phyloP scores from a whole-genome alignment of 2,113 vertebrate species.

The Eleginops maclovinus region DNA sequence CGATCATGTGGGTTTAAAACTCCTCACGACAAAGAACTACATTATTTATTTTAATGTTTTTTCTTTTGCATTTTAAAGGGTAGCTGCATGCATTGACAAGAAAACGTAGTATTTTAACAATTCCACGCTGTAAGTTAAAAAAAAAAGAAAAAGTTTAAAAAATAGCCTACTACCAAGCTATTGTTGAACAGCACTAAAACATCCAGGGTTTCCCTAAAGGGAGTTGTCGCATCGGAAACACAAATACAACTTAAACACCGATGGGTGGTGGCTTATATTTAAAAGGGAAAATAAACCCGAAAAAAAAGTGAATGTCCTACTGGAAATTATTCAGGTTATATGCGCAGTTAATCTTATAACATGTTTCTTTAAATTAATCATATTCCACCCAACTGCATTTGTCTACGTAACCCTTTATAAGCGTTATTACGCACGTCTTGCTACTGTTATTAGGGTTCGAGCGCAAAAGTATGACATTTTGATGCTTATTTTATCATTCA shows the following conservation, averaged over 20 bases:
- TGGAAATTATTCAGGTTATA: background rate
- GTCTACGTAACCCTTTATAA: background rate
- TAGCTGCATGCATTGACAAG: background rate
- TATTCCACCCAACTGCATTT: background rate
- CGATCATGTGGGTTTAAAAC: background rate
- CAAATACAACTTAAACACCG: background rate
- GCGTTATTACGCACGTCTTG: conserved; percentile 15
- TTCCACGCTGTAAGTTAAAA: background rate
- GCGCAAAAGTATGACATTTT: background rate
- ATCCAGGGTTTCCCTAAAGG: background rate
- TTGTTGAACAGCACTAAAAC: background rate
- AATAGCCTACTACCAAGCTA: background rate
- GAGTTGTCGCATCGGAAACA: conserved; percentile 8
- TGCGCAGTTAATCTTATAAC: background rate
- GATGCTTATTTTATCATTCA: background rate
- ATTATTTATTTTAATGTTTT: background rate
- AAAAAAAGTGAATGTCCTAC: background rate
- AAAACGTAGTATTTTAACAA: background rate
- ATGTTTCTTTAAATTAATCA: background rate
- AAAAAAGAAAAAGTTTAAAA: background rate
- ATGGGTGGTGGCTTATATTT: background rate
- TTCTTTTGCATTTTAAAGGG: background rate
- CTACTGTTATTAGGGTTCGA: background rate
- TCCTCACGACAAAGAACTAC: background rate
- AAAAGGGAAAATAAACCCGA: background rate